Percentiles rank a stretch among this genome's conserved stretches.
phyloP scores from a whole-genome alignment of 1,140 invertebrate genomes.

The Euwallacea fornicatus region DNA sequence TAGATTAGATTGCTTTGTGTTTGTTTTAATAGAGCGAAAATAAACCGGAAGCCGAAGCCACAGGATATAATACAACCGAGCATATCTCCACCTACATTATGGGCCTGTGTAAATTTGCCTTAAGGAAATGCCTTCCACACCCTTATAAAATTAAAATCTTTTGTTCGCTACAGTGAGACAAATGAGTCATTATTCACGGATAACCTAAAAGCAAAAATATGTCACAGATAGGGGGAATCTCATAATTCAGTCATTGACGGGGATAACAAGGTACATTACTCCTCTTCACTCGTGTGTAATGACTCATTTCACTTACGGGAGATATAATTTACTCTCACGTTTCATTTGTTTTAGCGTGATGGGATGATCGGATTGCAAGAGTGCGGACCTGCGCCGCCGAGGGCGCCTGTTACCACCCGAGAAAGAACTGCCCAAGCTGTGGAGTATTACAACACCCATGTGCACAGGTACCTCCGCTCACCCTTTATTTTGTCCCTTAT shows the following conservation, averaged over 20 bases:
- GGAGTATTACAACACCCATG: slow-evolving; percentile 58
- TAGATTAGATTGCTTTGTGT: slow-evolving; percentile 14
- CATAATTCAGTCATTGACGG: no score
- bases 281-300: no score
- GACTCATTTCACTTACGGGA: no score
- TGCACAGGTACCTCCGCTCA: slow-evolving; percentile 45
- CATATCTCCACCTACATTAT: slow-evolving; percentile 21
- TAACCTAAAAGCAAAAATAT: no score
- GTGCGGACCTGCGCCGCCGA: slow-evolving; percentile 52
- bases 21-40: slow-evolving; percentile 6
- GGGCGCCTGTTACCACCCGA: slow-evolving; percentile 47
- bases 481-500: background rate
- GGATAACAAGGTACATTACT: no score
- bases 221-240: no score
- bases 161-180: no score
- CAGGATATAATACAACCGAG: slow-evolving; percentile 16
- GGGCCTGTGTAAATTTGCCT: slow-evolving; percentile 3
- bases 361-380: slow-evolving; percentile 56
- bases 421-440: slow-evolving; percentile 56
- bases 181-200: no score
- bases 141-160: no score
- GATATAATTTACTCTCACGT: background rate
- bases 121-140: background rate
- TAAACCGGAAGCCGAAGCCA: slow-evolving; percentile 17
- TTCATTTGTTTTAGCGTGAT: slow-evolving; percentile 51